These are phyloP conservation scores for Xiphophorus hellerii DNA, from an alignment of 2,113 vertebrate genomes.

Conservation along the genomic window DNA sequence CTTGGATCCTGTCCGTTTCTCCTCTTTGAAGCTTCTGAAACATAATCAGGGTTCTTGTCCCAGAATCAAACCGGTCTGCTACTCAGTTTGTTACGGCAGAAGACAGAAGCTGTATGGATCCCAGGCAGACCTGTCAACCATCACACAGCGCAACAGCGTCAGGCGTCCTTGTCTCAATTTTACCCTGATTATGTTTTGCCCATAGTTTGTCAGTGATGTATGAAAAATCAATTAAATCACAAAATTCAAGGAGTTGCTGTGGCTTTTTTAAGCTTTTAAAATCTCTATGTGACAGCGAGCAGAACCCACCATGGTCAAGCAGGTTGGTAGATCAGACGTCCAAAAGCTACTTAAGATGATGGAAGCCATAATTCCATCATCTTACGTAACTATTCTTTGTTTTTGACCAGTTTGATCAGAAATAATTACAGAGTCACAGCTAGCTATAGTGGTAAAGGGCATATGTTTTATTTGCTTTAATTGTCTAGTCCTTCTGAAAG, in stretches of 20 bases:
- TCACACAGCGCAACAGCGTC: slow-evolving; percentile 53
- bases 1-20: slow-evolving; percentile 43
- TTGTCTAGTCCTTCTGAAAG: too few relatives aligned
- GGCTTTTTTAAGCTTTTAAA: slow-evolving; percentile 58
- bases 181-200: slow-evolving; percentile 56
- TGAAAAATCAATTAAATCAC: slow-evolving; percentile 92
- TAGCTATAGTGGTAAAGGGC: neutral
- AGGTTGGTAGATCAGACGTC: neutral
- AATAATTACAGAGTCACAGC: neutral
- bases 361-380: neutral
- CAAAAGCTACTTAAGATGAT: neutral
- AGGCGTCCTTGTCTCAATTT: slow-evolving; percentile 77
- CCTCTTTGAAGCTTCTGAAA: slow-evolving; percentile 60
- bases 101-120: slow-evolving; percentile 49
- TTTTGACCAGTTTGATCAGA: neutral
- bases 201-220: slow-evolving; percentile 90
- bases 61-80: slow-evolving; percentile 29
- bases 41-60: slow-evolving; percentile 53
- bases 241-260: slow-evolving; percentile 77
- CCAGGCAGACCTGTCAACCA: slow-evolving; percentile 62
- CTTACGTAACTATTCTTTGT: neutral
- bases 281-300: slow-evolving; percentile 29
- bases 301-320: slow-evolving; percentile 74
- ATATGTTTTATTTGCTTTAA: neutral
- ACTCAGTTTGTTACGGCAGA: slow-evolving; percentile 39